Percentiles rank a stretch among this genome's conserved stretches.
Conservation (phyloP, 2,113 vertebrate species). For the Salvator merianae region DNA sequence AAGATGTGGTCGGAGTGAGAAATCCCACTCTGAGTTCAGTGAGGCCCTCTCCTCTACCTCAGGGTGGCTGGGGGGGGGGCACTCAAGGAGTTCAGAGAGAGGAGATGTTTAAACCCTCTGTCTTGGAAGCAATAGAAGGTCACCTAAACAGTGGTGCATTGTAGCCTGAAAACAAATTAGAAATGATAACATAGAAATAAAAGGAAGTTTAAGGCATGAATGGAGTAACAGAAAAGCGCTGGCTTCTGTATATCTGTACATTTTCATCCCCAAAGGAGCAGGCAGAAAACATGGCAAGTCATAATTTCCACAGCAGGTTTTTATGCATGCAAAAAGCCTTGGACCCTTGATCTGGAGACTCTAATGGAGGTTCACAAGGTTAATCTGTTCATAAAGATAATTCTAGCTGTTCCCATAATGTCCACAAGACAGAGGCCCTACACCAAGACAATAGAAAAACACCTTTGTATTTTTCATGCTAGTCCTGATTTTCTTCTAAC, state of each 20-base stretch:
- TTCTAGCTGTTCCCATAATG: not conserved
- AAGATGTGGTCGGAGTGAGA: no score
- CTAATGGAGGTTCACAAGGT: not conserved
- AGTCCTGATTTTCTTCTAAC: not conserved
- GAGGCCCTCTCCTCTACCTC: not conserved
- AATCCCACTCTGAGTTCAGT: no score
- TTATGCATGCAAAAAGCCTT: not conserved
- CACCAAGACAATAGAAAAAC: not conserved
- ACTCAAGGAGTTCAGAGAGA: no score
- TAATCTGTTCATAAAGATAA: not conserved
- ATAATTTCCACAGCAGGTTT: not conserved
- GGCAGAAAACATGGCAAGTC: not conserved
- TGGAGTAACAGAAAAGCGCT: not conserved
- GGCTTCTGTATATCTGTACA: not conserved
- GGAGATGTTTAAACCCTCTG: not conserved
- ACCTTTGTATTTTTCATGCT: not conserved
- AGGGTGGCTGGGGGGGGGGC: not conserved
- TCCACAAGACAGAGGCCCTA: not conserved
- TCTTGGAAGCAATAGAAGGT: no score
- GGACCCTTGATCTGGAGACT: not conserved
- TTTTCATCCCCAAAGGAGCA: not conserved
- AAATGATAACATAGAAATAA: not conserved
- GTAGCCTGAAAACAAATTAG: no score
- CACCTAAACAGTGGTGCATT: no score
- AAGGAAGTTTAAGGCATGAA: not conserved